phyloP scores from a whole-genome alignment of 2,113 vertebrate genomes.

The Hystrix brachyura region DNA sequence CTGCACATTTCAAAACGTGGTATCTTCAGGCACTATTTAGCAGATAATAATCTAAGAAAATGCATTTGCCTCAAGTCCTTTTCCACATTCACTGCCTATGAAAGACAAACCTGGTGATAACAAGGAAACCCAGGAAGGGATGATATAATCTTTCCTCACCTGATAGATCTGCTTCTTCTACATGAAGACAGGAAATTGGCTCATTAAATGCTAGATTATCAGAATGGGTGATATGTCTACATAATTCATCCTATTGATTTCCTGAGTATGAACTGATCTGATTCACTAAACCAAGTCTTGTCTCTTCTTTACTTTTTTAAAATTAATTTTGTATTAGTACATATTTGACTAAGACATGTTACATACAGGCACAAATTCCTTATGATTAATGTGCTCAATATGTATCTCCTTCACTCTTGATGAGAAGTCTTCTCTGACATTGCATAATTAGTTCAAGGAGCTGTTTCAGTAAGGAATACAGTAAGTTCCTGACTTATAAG shows the following conservation, averaged over 20 bases:
- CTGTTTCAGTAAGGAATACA: background rate
- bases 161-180: background rate
- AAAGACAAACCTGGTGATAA: background rate
- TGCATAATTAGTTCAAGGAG: background rate
- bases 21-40: background rate
- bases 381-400: too few species aligned
- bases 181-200: background rate
- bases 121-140: background rate
- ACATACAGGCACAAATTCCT: too few species aligned
- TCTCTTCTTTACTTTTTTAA: background rate
- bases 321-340: too few species aligned
- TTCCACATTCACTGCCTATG: background rate
- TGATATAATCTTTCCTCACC: background rate
- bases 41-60: conserved; percentile 9
- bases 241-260: background rate
- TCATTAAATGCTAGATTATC: background rate
- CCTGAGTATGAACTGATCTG: background rate
- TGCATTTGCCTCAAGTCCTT: background rate
- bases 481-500: background rate
- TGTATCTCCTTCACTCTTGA: background rate
- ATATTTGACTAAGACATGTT: too few species aligned
- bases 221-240: background rate
- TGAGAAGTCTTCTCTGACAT: background rate
- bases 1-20: conserved; percentile 5
- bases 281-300: background rate